Percentiles rank a stretch among this genome's conserved stretches.
Evolutionary conservation across 2,888 invertebrate species (phyloP).

Genomic region (Lycophotia porphyrea): DNA sequence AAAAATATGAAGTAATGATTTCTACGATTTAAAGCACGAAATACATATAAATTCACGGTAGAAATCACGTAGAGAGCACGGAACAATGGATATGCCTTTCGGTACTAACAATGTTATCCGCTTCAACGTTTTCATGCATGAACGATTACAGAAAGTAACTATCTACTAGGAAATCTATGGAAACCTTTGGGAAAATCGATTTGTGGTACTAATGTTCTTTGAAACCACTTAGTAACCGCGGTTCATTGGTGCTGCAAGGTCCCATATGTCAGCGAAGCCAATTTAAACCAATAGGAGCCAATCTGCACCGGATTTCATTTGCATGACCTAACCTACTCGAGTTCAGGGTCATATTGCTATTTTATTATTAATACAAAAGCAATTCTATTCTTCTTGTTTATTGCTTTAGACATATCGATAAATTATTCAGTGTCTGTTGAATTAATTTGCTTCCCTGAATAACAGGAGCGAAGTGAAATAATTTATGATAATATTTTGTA

Average conservation of each 20-base stretch:
- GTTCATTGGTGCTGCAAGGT: constrained; percentile 50
- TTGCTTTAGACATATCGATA: constrained; percentile 20
- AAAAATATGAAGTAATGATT: neutral
- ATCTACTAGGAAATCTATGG: constrained; percentile 25
- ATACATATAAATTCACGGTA: neutral
- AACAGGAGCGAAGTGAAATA: constrained; percentile 28
- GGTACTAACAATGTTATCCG: constrained; percentile 29
- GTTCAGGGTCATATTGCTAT: constrained; percentile 38
- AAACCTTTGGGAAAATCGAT: constrained; percentile 42
- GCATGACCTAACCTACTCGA: constrained; percentile 30
- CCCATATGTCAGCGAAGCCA: constrained; percentile 33
- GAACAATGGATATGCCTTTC: constrained; percentile 37
- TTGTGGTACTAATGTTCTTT: neutral
- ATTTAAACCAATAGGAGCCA: constrained; percentile 55
- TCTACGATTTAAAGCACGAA: neutral
- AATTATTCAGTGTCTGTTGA: constrained; percentile 28
- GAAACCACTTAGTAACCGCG: constrained; percentile 18
- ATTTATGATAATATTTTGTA: constrained; percentile 34
- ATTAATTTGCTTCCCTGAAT: constrained; percentile 37
- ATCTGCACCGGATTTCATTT: constrained; percentile 52
- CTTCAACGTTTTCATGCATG: constrained; percentile 40
- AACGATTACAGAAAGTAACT: constrained; percentile 36
- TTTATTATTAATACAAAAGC: constrained; percentile 28
- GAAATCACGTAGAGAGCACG: constrained; percentile 13
- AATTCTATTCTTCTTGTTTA: constrained; percentile 28